Evolutionary conservation across 2,113 vertebrate species (phyloP), one percentile per base, ranked within the genome.

Genomic region (Camelus dromedarius): DNA sequence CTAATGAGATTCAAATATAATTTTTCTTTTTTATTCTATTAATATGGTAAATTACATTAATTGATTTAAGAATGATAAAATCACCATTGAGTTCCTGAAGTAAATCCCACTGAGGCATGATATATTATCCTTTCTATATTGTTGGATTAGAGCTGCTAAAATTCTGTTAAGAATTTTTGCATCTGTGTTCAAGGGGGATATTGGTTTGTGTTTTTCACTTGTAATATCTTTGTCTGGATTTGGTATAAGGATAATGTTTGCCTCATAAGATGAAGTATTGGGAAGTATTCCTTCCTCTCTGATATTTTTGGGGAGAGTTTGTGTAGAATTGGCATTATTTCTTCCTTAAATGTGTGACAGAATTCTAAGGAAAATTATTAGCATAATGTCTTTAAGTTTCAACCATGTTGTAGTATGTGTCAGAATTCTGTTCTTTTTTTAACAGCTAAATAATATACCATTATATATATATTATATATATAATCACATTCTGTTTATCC

Each of bases 1-100:
- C 30, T 56, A 14, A 35, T 75, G 58, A 83, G 35, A 66, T 66
- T 16, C 32, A 35, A 56, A 4, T 82, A 28, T 66, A 12, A n/a
- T 56, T 86, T 92, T 73, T 81, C 75, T 64, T 75, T 66, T 66
- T 64, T 83, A 35, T 73, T 81, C 69, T 35, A 16, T 89, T 94
- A 81, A 82, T 56, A 42, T 80, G 54, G 35, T 73, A 9, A 81
- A 64, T 73, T 82, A 30, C 46, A 73, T 24, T 3, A 6, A 81
- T 62, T 64, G 26, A 66, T 50, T 42, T 56, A 89, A 66, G 76
- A 89, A 56, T 89, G 28, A 35, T 82, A 94, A 82, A 82, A 89
- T 82, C 6, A 46, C 46, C 8, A 3, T 86, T 48, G 70, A 60
- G 16, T 28, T 58, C 42, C 38, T 58, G 50, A 50, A 42, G 66